Conservation (phyloP, 2,797 vertebrate species). For the Ateles fusciceps region DNA sequence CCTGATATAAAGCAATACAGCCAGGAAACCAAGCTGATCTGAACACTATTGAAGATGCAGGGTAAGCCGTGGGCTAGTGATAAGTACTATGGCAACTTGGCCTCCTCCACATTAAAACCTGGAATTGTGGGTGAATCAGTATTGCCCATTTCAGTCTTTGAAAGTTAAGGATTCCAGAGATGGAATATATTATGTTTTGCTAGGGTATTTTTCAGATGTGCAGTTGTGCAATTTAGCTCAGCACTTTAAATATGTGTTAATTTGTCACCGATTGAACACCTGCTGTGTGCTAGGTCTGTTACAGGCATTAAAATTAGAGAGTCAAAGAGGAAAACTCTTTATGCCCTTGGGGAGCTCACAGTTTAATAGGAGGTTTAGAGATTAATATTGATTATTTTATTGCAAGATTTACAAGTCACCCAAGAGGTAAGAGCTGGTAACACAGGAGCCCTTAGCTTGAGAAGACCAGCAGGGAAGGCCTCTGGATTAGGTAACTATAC, state of each 20-base stretch:
- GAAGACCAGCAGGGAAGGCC: not conserved
- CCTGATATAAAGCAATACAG: not conserved
- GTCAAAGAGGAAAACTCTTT: not conserved
- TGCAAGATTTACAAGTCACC: not conserved
- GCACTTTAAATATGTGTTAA: not conserved
- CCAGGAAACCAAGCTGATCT: not conserved
- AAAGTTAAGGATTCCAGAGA: not conserved
- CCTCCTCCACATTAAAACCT: not conserved
- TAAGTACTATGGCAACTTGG: not conserved
- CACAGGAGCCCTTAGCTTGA: not conserved
- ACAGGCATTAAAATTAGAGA: not conserved
- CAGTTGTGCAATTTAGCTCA: not conserved
- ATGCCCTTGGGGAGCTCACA: not conserved
- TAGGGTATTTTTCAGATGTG: not conserved
- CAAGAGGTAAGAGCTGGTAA: not conserved
- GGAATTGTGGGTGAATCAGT: not conserved
- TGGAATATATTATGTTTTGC: not conserved
- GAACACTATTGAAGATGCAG: not conserved
- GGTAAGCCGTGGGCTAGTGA: not conserved
- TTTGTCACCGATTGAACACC: not conserved
- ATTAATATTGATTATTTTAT: not conserved
- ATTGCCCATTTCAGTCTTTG: not conserved
- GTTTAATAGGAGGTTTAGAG: not conserved
- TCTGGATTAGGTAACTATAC: not conserved
- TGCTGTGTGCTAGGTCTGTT: not conserved